Evolutionary conservation across 2,888 invertebrate genomes (phyloP), one percentile per base, ranked within the genome.

Genomic region (Euspilapteryx auroguttella): DNA sequence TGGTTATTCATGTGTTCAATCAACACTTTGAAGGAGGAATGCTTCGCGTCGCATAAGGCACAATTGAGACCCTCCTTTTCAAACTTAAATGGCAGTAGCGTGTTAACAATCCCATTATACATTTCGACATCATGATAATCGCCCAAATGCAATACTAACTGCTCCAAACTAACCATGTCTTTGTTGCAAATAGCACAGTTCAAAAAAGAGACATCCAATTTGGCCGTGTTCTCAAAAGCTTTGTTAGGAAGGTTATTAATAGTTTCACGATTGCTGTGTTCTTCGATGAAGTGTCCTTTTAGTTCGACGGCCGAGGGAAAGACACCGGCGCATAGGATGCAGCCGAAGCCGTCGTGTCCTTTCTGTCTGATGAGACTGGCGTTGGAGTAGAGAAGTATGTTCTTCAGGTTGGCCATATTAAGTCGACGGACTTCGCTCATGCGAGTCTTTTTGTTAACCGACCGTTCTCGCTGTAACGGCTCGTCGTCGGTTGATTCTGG

Each of bases 351-450:
- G 2, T 36, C 30, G n/a, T 40, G 36, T 30, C 49, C 48, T 30
- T 52, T 48, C 12, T 37, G 37, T 27, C 51, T 39, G n/a, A 62
- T 50, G 0, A 53, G 56, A n/a, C 35, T 61, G 0, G 63, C 61
- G 27, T 62, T 62, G 1, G 63, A 61, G 29, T 50, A 43, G 1
- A 46, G 36, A 12, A 62, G 36, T 12, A 62, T 49, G 11, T 45
- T 34, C 26, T 33, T 46, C 5, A 61, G 4, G 13, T 14, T 28
- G 5, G 8, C 8, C 17, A 17, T 17, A 8, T 17, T n/a, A n/a
- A n/a, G n/a, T n/a, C n/a, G n/a, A n/a, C n/a, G n/a, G n/a, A n/a
- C n/a, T n/a, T n/a, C n/a, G n/a, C n/a, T n/a, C n/a, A n/a, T n/a
- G n/a, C n/a, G n/a, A n/a, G n/a, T n/a, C n/a, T n/a, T n/a, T n/a